Conservation (phyloP, 2,797 vertebrate genomes). For the Saxicola maurus region DNA sequence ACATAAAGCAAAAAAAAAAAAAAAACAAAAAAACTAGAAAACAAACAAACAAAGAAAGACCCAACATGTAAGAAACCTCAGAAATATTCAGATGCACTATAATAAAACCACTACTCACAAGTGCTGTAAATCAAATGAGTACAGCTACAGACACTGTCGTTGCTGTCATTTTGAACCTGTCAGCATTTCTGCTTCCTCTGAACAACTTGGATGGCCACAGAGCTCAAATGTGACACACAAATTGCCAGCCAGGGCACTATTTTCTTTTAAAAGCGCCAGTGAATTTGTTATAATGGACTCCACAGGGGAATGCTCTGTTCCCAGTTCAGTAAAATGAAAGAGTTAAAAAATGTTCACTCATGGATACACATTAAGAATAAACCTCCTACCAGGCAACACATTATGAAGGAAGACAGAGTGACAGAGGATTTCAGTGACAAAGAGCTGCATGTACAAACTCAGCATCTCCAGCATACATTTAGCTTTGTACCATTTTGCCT, state of each 20-base stretch:
- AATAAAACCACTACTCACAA: neutral
- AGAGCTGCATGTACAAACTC: neutral
- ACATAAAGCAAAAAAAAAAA: neutral
- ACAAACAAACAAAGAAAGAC: neutral
- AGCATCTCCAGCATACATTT: neutral
- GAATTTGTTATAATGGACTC: neutral
- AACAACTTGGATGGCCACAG: neutral
- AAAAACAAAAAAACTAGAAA: neutral
- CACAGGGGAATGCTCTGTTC: neutral
- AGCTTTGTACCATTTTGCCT: neutral
- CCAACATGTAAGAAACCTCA: neutral
- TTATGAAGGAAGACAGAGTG: neutral
- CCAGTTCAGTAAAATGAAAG: neutral
- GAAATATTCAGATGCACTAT: neutral
- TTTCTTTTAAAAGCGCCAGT: neutral
- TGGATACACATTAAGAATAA: neutral
- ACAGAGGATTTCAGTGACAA: neutral
- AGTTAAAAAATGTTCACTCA: neutral
- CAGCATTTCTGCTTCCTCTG: neutral
- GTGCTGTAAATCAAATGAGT: neutral
- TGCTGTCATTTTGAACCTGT: neutral
- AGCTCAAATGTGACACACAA: neutral
- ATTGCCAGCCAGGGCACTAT: neutral
- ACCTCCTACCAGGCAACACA: neutral
- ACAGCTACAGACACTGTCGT: neutral